Evolutionary conservation across 2,797 vertebrate species (phyloP), one percentile per base, ranked within the genome.

Genomic region (Semotilus atromaculatus): DNA sequence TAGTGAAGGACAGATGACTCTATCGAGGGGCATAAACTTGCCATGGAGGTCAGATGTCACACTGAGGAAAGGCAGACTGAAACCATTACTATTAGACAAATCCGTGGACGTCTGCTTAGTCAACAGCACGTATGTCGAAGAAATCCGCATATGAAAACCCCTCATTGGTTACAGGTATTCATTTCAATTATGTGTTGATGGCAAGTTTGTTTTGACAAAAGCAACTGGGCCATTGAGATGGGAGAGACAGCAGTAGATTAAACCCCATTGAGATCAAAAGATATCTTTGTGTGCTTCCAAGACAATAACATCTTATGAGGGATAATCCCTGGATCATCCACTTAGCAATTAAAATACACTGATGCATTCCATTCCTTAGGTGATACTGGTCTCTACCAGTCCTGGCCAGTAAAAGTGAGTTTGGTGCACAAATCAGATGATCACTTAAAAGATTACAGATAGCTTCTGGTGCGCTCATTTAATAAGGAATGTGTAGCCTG

Each of bases 301-400:
- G 89, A 94, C 92, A 94, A 94, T 92, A 94, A 94, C 93, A 95
- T 94, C 93, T 95, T 94, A 94, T 95, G 90, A 94, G 91, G 94
- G 95, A 95, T 95, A 93, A 95, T 94, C 94, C 93, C 13, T 23
- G 87, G 93, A 95, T 96, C 93, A 95, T 94, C 93, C 92, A 93
- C 88, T 94, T 93, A 90, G 91, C 93, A 94, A 95, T 95, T 95
- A 94, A 94, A 95, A 95, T 93, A 88, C 90, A 78, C 86, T 85
- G 88, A 89, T 83, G 80, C 89, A 90, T 88, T 86, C 87, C 88
- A 82, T 82, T 85, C 77, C 68, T 87, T 45, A 73, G 82, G 86
- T 83, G 85, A 86, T 85, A 77, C 73, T 82, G 74, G 67, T 86
- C 79, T 83, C 84, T 82, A 71, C 55, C 76, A 74, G 79, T 85